Evolutionary conservation across 2,113 vertebrate species (phyloP).

Genomic region (Mus spicilegus): DNA sequence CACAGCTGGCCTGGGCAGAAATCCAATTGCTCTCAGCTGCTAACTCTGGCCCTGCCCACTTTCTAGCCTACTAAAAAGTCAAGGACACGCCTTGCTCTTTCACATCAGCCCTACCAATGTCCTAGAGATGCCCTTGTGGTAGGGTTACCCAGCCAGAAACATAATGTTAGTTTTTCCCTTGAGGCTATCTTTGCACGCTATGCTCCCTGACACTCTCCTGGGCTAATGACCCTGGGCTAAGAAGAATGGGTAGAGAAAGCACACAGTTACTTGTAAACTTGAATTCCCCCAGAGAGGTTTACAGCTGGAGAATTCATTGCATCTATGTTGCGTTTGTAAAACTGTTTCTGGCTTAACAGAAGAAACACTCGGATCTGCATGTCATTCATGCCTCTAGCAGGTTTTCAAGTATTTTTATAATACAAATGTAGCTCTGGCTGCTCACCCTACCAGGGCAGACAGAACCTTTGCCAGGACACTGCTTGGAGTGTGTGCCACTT

Average conservation of each 20-base stretch:
- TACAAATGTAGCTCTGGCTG: neutral
- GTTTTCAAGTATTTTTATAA: neutral
- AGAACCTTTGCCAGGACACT: neutral
- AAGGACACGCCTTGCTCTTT: neutral
- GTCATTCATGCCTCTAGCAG: constrained; percentile 50
- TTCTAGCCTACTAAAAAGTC: neutral
- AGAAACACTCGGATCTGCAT: constrained; percentile 54
- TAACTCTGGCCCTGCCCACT: neutral
- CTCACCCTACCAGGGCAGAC: neutral
- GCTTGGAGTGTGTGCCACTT: neutral
- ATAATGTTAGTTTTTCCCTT: neutral
- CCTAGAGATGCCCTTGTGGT: constrained; percentile 6
- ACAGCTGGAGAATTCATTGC: neutral
- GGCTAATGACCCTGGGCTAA: neutral
- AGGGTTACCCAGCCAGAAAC: neutral
- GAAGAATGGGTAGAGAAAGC: neutral
- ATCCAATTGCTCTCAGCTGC: neutral
- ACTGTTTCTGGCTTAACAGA: constrained; percentile 39
- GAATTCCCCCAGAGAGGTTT: neutral
- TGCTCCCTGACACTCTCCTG: neutral
- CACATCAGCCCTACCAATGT: neutral
- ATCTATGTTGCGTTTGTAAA: constrained; percentile 30
- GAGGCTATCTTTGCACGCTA: neutral
- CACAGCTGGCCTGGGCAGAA: constrained; percentile 15
- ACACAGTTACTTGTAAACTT: neutral